Evolutionary conservation across 1,140 invertebrate species (phyloP).

Genomic region (Rhagoletis zephyria): DNA sequence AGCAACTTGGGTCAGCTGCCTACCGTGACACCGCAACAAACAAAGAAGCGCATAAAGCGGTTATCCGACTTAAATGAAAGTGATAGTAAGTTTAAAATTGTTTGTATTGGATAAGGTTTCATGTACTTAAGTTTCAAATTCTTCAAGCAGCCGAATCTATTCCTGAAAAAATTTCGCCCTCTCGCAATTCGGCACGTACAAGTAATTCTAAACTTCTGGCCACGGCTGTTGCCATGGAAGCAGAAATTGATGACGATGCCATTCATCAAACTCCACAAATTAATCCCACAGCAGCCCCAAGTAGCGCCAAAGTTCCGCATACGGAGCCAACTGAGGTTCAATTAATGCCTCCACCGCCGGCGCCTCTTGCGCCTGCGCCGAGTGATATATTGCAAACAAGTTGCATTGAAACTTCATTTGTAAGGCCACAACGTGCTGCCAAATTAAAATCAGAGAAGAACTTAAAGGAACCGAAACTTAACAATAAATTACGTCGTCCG

Average conservation of each 20-base stretch:
- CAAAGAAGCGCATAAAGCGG: conserved; percentile 67
- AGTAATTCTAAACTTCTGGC: conserved; percentile 67
- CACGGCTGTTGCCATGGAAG: conserved; percentile 59
- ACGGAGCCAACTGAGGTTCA: conserved; percentile 7
- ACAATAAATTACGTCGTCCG: conserved; percentile 63
- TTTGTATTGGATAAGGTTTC: not conserved
- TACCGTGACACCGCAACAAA: conserved; percentile 66
- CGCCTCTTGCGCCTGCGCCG: conserved; percentile 50
- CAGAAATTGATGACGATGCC: not conserved
- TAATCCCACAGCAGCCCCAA: not conserved
- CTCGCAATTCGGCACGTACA: conserved; percentile 55
- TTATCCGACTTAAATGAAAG: conserved; percentile 61
- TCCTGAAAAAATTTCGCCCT: conserved; percentile 27
- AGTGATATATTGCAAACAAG: not conserved
- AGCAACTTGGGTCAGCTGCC: not conserved
- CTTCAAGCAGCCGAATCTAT: not conserved
- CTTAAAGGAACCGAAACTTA: conserved; percentile 63
- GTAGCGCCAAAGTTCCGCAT: not conserved
- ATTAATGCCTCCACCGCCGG: conserved; percentile 67
- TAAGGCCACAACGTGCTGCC: conserved; percentile 66
- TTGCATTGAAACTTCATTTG: conserved; percentile 58
- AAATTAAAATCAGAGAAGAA: conserved; percentile 65
- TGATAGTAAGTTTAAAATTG: conserved; percentile 25
- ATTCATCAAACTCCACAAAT: not conserved
- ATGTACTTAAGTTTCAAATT: too few species aligned